Percentiles rank a stretch among this genome's conserved stretches.
Conservation (phyloP, 1,140 invertebrate species). For the Brachionus calyciflorus region DNA sequence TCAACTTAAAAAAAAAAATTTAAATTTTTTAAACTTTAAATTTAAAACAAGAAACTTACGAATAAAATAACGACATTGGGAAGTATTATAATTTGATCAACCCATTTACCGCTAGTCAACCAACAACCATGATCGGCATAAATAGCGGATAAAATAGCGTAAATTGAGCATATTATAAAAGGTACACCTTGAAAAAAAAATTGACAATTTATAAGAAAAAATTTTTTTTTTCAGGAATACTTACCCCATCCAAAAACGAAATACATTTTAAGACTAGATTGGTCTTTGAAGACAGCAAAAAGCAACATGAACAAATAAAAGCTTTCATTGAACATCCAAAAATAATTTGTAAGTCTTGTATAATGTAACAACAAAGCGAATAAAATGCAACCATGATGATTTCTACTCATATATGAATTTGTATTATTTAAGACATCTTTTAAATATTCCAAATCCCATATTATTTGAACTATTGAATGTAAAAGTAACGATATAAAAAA, state of each 20-base stretch:
- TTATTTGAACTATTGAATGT: slow-evolving; percentile 17
- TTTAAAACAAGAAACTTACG: background rate
- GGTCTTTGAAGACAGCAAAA: slow-evolving; percentile 23
- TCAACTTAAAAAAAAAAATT: slow-evolving; percentile 20
- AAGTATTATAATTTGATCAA: background rate
- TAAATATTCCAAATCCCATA: background rate
- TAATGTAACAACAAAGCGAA: background rate
- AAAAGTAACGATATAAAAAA: slow-evolving; percentile 31
- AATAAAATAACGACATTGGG: background rate
- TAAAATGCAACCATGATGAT: background rate
- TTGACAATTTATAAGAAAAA: too few species aligned
- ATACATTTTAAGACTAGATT: background rate
- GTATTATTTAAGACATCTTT: background rate
- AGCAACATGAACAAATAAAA: slow-evolving; percentile 40
- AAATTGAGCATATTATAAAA: slow-evolving; percentile 27
- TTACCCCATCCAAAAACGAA: slow-evolving; percentile 29
- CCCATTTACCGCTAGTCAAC: background rate
- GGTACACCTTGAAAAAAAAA: too few species aligned
- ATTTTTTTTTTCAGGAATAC: too few species aligned
- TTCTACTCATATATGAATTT: background rate
- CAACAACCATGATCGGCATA: slow-evolving; percentile 3
- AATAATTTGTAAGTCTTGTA: slow-evolving; percentile 34
- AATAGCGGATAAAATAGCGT: slow-evolving; percentile 1
- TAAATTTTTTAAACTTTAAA: background rate
- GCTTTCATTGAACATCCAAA: slow-evolving; percentile 47